Percentiles rank a stretch among this genome's conserved stretches.
Conservation (phyloP, 2,113 vertebrate species). For the Rhagologus leucostigma region DNA sequence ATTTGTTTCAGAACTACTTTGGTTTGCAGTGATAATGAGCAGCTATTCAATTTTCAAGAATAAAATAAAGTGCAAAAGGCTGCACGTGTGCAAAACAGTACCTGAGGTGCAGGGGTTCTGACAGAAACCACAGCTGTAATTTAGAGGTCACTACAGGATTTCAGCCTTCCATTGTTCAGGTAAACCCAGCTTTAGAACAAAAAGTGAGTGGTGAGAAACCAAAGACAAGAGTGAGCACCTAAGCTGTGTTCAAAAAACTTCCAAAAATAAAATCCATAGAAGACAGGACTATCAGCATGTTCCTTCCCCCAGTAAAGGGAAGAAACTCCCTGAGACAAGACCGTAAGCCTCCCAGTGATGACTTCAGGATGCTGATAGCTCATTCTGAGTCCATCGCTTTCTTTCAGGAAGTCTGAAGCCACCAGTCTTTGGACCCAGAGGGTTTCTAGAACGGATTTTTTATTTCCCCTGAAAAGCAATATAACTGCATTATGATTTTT, state of each 20-base stretch:
- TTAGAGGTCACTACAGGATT: background rate
- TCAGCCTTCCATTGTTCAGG: background rate
- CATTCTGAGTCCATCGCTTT: background rate
- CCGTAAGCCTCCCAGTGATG: fast-evolving
- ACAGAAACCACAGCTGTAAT: background rate
- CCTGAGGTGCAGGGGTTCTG: background rate
- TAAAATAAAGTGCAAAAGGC: background rate
- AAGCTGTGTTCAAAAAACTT: background rate
- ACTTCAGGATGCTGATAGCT: background rate
- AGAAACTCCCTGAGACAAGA: background rate
- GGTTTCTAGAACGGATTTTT: background rate
- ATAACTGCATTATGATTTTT: background rate
- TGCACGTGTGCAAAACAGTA: fast-evolving
- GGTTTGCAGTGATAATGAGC: background rate
- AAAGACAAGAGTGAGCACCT: fast-evolving
- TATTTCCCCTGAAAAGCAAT: background rate
- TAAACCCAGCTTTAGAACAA: background rate
- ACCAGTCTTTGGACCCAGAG: background rate
- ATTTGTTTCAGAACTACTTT: background rate
- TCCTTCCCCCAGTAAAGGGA: background rate
- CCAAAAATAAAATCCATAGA: background rate
- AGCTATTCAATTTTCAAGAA: background rate
- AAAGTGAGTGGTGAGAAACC: background rate
- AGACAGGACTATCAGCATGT: background rate
- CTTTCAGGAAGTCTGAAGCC: background rate